Percentiles rank a stretch among this genome's conserved stretches.
phyloP scores from a whole-genome alignment of 1,140 invertebrate species.

The Argopecten irradians region DNA sequence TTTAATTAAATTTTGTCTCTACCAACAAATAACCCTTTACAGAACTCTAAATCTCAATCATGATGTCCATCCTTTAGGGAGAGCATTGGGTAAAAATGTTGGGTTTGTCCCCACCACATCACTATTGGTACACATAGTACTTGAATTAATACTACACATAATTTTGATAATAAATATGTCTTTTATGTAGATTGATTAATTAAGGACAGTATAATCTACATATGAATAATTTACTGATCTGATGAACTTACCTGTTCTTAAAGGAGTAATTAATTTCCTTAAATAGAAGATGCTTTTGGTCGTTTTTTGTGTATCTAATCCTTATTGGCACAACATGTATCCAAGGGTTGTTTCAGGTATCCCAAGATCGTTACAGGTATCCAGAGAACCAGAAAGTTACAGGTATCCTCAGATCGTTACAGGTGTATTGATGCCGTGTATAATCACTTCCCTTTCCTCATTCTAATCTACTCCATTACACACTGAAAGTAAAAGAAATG shows the following conservation, averaged over 20 bases:
- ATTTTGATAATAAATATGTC: neutral
- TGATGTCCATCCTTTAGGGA: too few relatives aligned
- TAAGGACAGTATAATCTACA: neutral
- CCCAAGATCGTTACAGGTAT: neutral
- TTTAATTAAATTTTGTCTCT: too few relatives aligned
- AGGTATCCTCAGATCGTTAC: neutral
- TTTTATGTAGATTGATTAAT: neutral
- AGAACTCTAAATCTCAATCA: too few relatives aligned
- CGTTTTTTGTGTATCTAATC: neutral
- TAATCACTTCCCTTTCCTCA: neutral
- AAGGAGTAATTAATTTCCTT: constrained; percentile 1
- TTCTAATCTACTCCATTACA: neutral
- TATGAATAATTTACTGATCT: neutral
- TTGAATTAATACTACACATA: too few relatives aligned
- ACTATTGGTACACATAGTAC: too few relatives aligned
- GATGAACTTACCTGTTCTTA: neutral
- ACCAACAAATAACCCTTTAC: too few relatives aligned
- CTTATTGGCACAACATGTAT: too few relatives aligned
- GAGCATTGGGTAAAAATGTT: too few relatives aligned
- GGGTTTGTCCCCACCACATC: too few relatives aligned
- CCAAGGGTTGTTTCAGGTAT: too few relatives aligned
- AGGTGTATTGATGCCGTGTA: neutral
- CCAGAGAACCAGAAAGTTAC: too few relatives aligned
- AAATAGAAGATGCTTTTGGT: neutral
- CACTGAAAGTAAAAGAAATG: neutral